phyloP scores from a whole-genome alignment of 1,140 invertebrate genomes.

The Lasioglossum baleicum region DNA sequence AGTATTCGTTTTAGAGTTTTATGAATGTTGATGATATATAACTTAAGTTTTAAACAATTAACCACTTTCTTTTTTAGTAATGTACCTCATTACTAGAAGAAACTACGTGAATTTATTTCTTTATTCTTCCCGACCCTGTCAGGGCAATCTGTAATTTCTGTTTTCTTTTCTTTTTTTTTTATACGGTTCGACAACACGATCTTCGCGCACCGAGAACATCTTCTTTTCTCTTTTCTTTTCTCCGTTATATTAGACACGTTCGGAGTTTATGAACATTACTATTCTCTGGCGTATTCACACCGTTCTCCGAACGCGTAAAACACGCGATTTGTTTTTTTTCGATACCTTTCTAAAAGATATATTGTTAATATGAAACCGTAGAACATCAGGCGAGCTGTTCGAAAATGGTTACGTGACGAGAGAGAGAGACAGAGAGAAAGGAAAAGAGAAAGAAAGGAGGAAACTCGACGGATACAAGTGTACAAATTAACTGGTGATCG shows the following conservation, averaged over 20 bases:
- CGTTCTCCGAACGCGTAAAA: neutral
- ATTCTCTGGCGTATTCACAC: no score
- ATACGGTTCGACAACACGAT: neutral
- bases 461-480: neutral
- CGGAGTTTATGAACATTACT: no score
- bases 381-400: slow-evolving; percentile 6
- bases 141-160: neutral
- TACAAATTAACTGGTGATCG: neutral
- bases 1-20: slow-evolving; percentile 63
- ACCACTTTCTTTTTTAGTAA: slow-evolving; percentile 22
- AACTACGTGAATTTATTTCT: slow-evolving; percentile 9
- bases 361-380: neutral
- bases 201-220: neutral
- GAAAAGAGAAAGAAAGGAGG: neutral
- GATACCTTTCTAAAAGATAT: neutral
- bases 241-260: neutral
- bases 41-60: slow-evolving; percentile 62
- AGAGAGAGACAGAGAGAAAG: no score
- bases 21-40: slow-evolving; percentile 57
- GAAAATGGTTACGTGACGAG: neutral
- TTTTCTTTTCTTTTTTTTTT: neutral
- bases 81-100: slow-evolving; percentile 4
- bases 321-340: neutral
- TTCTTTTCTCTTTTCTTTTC: neutral
- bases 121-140: neutral